Base-by-base conservation (phyloP, 2,797 vertebrate species). In the Glyptemys insculpta region DNA sequence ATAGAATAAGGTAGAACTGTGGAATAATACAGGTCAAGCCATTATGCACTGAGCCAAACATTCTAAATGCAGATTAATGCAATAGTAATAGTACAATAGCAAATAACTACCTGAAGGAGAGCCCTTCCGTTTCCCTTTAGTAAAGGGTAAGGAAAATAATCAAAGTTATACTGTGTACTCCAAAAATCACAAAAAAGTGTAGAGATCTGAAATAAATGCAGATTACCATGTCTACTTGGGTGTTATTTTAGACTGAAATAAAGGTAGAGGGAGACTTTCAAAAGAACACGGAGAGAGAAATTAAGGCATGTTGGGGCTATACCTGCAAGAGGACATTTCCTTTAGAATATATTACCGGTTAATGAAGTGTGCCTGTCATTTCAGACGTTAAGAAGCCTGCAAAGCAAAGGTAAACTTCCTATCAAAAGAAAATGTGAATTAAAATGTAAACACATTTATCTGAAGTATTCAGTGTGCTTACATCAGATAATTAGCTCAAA, bases 61-160 rank as follows among this genome's bases (percentile, higher is more conserved):
- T 41, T 91, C 81, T 68, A 95, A 90, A 97, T 86, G 89, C 94
- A 96, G 87, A 97, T 95, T 84, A 89, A 96, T 93, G 82, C 90
- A 94, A 56, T 80, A 10, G 1, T 1, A 94, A 54, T 84, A 7
- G 1, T 1, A 86, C 87, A 82, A 34, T 50, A 56, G 87, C 94
- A 49, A 96, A 93, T 37, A 86, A 29, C 86, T 91, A 92, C 65
- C 83, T 27, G 85, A 97, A 87, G 3, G 2, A 88, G 88, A 91
- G 54, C 11, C 81, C n/a, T 96, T 90, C 0, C 23, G 19, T 72
- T 72, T 72, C 65, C 10, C 19, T 0, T 34, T 79, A 86, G 56
- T 11, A 80, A 93, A 87, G 0, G 18, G 47, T 74, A 16, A 12
- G n/a, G 79, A n/a, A 15, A 14, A 50, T 79, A 49, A 27, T 31